Percentiles rank a stretch among this genome's conserved stretches.
Conservation (phyloP, 2,797 vertebrate genomes). For the Chanos chanos region DNA sequence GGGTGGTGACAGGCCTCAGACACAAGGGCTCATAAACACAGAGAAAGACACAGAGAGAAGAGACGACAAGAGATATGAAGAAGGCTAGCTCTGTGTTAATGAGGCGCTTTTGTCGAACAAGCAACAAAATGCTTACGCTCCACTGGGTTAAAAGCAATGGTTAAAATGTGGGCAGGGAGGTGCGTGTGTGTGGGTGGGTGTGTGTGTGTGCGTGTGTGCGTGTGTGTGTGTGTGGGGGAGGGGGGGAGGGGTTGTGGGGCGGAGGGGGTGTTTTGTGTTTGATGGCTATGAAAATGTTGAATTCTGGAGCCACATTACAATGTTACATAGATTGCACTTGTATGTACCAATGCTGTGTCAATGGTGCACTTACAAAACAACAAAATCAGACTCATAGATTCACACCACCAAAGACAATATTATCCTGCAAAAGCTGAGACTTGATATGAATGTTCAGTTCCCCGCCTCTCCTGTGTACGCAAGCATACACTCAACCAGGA, state of each 20-base stretch:
- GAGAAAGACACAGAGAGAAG: background rate
- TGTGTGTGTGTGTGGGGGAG: too few species aligned
- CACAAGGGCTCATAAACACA: slow-evolving; percentile 25
- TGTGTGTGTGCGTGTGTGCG: too few species aligned
- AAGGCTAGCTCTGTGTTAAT: slow-evolving; percentile 46
- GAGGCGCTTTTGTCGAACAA: slow-evolving; percentile 59
- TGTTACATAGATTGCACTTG: too few species aligned
- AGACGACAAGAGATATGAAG: slow-evolving; percentile 10
- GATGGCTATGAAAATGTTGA: background rate
- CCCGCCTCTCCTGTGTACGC: too few species aligned
- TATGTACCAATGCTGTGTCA: too few species aligned
- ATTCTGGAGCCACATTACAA: too few species aligned
- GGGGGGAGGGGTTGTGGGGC: background rate
- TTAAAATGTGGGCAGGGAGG: slow-evolving; percentile 10
- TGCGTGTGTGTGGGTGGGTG: too few species aligned
- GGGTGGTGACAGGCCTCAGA: slow-evolving; percentile 15
- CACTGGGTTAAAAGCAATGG: slow-evolving; percentile 40
- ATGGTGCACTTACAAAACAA: too few species aligned
- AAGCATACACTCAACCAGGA: background rate
- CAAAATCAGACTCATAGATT: too few species aligned
- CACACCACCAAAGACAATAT: too few species aligned
- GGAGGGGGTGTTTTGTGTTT: background rate
- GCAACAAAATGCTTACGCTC: slow-evolving; percentile 49
- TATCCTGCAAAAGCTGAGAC: too few species aligned
- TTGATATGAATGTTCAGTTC: too few species aligned